Base-by-base conservation (phyloP, 1,140 invertebrate species). In the Nasonia longicornis region DNA sequence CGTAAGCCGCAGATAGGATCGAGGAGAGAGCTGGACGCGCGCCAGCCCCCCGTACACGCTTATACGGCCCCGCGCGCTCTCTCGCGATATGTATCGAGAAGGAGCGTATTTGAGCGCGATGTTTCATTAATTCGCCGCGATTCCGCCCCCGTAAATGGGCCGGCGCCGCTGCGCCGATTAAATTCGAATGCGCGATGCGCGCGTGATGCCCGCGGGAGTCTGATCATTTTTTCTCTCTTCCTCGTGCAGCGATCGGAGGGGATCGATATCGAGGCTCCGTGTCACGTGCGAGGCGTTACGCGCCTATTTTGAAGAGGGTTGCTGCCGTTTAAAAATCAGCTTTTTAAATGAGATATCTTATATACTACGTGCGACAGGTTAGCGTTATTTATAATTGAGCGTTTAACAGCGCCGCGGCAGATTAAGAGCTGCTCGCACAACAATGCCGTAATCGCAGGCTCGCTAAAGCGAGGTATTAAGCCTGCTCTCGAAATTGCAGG, bases 81-180 rank as follows among this genome's bases (percentile, higher is more conserved):
- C 52, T 20, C 20, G 64, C 64, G 64, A 67, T 67, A 67, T 67
- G 26, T 31, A 67, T 67, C 64, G 64, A 58, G 64, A 3, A 67
- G 10, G n/a, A 10, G n/a, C 63, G 38, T 42, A 42, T 42, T 10
- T 8, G 63, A 20, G n/a, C 63, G 64, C 52, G 52, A 58, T 58
- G 26, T 31, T 67, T 26, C 64, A 67, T 67, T 67, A 67, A 67
- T 26, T 67, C 64, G 64, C 64, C 64, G 64, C 64, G 64, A 31
- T 67, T 67, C 64, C 64, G 64, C 64, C 64, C 64, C 64, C 64
- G 64, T 31, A 67, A 67, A 26, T 29, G 64, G 64, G 64, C 64
- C 26, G 64, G 22, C 22, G 29, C 64, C 64, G 22, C 8, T 22
- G 64, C 64, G 22, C 22, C 64, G 64, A 67, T 58, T 58, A 58